Conservation (phyloP, 2,888 invertebrate genomes). For the Apantesis nais region DNA sequence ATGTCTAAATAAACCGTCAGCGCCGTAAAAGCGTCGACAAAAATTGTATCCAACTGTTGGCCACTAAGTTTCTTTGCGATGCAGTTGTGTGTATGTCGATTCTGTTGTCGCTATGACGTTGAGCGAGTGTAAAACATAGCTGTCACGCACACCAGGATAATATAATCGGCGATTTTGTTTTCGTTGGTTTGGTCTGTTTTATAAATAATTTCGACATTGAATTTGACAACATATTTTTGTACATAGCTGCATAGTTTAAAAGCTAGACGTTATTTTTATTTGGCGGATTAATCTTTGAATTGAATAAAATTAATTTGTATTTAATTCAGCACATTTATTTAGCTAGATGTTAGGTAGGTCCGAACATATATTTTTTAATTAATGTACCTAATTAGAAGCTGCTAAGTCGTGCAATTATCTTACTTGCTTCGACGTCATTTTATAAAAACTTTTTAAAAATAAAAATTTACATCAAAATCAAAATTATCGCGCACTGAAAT, state of each 20-base stretch:
- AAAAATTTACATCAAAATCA: not conserved
- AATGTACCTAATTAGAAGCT: not conserved
- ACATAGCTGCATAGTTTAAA: constrained; percentile 3
- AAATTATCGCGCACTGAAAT: constrained; percentile 10
- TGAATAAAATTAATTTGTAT: not conserved
- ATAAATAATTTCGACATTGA: constrained; percentile 11
- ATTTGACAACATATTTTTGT: no score
- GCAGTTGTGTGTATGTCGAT: not conserved
- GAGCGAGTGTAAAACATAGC: not conserved
- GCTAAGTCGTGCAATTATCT: not conserved
- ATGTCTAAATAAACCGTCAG: no score
- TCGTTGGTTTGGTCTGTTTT: not conserved
- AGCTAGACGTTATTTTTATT: constrained; percentile 3
- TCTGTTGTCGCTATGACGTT: not conserved
- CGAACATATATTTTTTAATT: constrained; percentile 3
- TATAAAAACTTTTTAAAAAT: not conserved
- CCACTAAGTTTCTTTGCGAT: not conserved
- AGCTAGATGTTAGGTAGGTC: not conserved
- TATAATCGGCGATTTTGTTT: no score
- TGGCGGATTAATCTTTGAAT: not conserved
- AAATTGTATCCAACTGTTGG: not conserved
- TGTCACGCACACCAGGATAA: not conserved
- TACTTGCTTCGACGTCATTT: not conserved
- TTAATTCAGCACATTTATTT: constrained; percentile 6
- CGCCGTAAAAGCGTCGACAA: not conserved